Evolutionary conservation across 2,888 invertebrate species (phyloP).

Genomic region (Aproaerema taeniolella): DNA sequence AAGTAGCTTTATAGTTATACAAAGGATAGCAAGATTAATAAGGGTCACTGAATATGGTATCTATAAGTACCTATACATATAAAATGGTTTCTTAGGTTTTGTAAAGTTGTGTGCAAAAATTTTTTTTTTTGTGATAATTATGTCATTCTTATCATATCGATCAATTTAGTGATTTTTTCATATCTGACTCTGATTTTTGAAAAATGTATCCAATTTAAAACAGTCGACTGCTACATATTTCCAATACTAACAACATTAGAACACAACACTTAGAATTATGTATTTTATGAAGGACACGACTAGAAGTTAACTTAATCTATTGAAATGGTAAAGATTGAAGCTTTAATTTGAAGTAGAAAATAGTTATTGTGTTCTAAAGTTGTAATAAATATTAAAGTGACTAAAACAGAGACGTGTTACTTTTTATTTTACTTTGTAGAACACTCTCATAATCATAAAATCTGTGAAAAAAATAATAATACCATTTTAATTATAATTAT

Average conservation of each 20-base stretch:
- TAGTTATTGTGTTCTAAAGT: slow-evolving; percentile 62
- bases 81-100: not conserved
- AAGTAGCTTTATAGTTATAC: no score
- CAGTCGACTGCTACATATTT: not conserved
- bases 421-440: not conserved
- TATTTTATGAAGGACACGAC: slow-evolving; percentile 42
- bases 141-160: no score
- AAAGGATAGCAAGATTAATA: no score
- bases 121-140: not conserved
- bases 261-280: slow-evolving; percentile 48
- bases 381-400: slow-evolving; percentile 43
- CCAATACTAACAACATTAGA: not conserved
- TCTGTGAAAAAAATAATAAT: not conserved
- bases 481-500: not conserved
- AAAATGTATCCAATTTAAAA: no score
- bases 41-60: no score
- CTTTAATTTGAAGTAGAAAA: slow-evolving; percentile 75
- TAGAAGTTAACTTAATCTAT: slow-evolving; percentile 27
- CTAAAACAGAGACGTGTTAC: slow-evolving; percentile 15
- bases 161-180: no score
- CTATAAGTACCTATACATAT: not conserved
- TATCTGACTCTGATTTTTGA: no score
- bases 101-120: not conserved
- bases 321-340: slow-evolving; percentile 65
- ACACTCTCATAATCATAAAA: not conserved